Evolutionary conservation across 1,140 invertebrate genomes (phyloP).

Genomic region (Nasonia longicornis): DNA sequence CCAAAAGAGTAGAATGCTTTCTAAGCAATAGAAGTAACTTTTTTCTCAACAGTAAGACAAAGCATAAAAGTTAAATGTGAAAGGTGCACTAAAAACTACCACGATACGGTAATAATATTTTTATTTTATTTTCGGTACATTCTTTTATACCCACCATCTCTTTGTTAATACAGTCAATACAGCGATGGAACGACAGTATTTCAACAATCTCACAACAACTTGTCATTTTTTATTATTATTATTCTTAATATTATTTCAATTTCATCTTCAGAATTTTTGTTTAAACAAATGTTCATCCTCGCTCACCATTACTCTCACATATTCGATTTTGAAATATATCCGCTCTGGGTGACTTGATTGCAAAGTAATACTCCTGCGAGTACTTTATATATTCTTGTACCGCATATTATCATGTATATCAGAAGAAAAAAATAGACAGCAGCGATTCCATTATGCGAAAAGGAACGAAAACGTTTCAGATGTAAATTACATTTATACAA

Average conservation of each 20-base stretch:
- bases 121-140: conserved; percentile 42
- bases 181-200: conserved; percentile 35
- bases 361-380: neutral
- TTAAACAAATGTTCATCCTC: neutral
- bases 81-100: neutral
- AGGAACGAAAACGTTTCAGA: neutral
- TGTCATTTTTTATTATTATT: conserved; percentile 3
- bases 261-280: conserved; percentile 3
- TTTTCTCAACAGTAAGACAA: neutral
- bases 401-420: neutral
- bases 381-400: neutral
- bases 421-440: neutral
- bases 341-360: neutral
- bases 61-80: neutral
- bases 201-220: conserved; percentile 40
- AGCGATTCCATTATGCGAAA: neutral
- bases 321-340: conserved; percentile 43
- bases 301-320: neutral
- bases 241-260: neutral
- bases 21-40: neutral
- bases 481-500: neutral
- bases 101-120: conserved; percentile 39
- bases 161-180: conserved; percentile 38
- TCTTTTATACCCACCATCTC: conserved; percentile 31
- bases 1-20: neutral